phyloP scores from a whole-genome alignment of 2,888 invertebrate species.

The Rhingia rostrata region DNA sequence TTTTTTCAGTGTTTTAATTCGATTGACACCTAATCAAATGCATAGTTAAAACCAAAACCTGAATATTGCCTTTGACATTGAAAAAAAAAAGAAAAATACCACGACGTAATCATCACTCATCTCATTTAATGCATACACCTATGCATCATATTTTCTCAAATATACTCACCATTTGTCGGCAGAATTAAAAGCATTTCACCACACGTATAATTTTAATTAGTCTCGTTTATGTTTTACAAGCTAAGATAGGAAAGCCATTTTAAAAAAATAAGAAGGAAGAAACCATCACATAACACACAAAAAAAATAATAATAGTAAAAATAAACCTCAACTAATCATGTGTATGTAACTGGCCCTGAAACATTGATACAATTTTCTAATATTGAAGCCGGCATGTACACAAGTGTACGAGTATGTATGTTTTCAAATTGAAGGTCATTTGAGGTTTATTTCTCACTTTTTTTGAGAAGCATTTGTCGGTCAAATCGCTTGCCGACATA shows the following conservation, averaged over 20 bases:
- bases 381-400: slow-evolving; percentile 43
- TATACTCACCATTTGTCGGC: background rate
- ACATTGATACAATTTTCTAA: slow-evolving; percentile 65
- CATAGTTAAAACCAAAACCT: no score
- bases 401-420: slow-evolving; percentile 6
- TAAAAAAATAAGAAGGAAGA: background rate
- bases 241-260: slow-evolving; percentile 4
- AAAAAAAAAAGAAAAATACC: no score
- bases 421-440: slow-evolving; percentile 62
- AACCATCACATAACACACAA: background rate
- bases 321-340: slow-evolving; percentile 47
- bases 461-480: slow-evolving; percentile 46
- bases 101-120: no score
- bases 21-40: no score
- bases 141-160: background rate
- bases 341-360: slow-evolving; percentile 62
- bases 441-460: slow-evolving; percentile 46
- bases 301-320: slow-evolving; percentile 28
- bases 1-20: no score
- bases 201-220: background rate
- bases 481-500: slow-evolving; percentile 36
- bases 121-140: background rate
- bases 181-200: slow-evolving; percentile 1
- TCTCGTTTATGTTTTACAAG: slow-evolving; percentile 18
- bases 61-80: no score